Conservation (phyloP, 2,113 vertebrate species). For the Tupaia tana region DNA sequence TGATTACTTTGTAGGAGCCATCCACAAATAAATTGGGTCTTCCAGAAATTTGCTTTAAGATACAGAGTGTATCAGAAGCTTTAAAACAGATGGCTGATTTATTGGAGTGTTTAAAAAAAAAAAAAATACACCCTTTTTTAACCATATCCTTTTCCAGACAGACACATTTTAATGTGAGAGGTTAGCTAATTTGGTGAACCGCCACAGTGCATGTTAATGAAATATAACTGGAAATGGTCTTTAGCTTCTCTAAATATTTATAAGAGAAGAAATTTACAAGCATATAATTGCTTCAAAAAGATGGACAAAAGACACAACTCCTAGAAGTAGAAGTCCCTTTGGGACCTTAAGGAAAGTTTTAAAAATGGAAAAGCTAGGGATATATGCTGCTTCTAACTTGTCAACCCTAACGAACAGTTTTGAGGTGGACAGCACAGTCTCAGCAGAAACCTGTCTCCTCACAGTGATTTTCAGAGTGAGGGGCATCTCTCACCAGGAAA, state of each 20-base stretch:
- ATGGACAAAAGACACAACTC: neutral
- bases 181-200: conserved; percentile 10
- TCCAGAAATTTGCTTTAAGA: conserved; percentile 23
- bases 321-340: neutral
- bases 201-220: conserved; percentile 36
- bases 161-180: conserved; percentile 51
- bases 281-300: neutral
- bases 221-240: conserved; percentile 27
- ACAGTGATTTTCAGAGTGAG: neutral
- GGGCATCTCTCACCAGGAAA: neutral
- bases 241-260: conserved; percentile 44
- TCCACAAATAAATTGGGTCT: neutral
- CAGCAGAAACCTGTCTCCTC: conserved; percentile 13
- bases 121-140: no score
- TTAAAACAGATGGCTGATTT: neutral
- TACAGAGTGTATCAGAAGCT: neutral
- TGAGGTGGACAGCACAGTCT: neutral
- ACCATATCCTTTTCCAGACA: conserved; percentile 1
- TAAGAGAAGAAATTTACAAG: conserved; percentile 37
- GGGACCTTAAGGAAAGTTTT: neutral
- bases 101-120: neutral
- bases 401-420: neutral
- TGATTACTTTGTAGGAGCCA: neutral
- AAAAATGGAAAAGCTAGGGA: conserved; percentile 24
- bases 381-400: neutral